Percentiles rank a stretch among this genome's conserved stretches.
phyloP scores from a whole-genome alignment of 2,113 vertebrate genomes.

The Peromyscus californicus region DNA sequence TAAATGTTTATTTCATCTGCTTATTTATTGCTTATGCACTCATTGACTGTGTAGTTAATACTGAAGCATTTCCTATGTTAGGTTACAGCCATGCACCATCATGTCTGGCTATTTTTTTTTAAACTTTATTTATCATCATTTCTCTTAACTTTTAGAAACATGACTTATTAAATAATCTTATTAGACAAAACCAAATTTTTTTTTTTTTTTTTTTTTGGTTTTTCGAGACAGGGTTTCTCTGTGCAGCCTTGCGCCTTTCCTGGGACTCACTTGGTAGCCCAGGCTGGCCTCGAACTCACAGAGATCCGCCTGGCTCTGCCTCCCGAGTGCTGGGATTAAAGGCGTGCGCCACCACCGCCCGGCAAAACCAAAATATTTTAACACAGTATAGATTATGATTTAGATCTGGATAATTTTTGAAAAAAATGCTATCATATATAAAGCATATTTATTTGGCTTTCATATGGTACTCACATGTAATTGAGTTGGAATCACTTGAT shows the following conservation, averaged over 20 bases:
- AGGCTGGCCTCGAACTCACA: too few species aligned
- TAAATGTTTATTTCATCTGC: background rate
- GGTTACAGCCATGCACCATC: fast-evolving
- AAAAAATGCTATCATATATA: background rate
- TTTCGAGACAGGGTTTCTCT: too few species aligned
- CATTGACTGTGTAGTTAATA: background rate
- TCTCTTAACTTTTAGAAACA: background rate
- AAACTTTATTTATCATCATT: background rate
- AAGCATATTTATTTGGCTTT: background rate
- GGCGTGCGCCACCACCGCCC: too few species aligned
- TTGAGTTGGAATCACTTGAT: background rate
- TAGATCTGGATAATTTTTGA: background rate
- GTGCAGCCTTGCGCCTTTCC: too few species aligned
- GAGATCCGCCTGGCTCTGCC: too few species aligned
- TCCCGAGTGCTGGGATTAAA: too few species aligned
- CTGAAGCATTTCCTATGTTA: fast-evolving
- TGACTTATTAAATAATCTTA: conserved; percentile 2
- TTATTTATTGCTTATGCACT: background rate
- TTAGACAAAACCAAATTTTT: too few species aligned
- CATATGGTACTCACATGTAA: background rate
- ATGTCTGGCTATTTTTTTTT: background rate
- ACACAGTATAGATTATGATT: background rate
- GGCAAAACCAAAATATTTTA: background rate
- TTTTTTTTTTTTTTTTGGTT: too few species aligned
- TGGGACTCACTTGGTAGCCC: too few species aligned